Evolutionary conservation across 2,113 vertebrate genomes (phyloP).

Genomic region (Potamarius usumacintae): DNA sequence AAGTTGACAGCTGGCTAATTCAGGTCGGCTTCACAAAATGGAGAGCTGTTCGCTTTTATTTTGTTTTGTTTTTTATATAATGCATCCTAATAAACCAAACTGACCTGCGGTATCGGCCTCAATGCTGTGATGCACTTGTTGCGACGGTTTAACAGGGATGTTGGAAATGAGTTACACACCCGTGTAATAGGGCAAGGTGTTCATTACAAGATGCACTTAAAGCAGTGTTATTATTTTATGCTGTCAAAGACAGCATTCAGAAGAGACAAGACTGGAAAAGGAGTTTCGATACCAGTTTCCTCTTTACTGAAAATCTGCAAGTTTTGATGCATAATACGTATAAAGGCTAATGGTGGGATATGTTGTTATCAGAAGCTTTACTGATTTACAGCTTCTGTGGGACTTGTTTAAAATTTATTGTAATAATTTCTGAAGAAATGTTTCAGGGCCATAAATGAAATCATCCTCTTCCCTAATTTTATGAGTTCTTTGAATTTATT

Average conservation of each 20-base stretch:
- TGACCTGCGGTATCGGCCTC: slow-evolving; percentile 58
- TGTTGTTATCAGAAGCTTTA: slow-evolving; percentile 1
- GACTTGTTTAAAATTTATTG: background rate
- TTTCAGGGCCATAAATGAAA: background rate
- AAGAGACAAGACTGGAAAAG: background rate
- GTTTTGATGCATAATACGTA: background rate
- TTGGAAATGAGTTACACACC: background rate
- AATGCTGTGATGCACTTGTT: slow-evolving; percentile 51
- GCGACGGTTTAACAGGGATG: background rate
- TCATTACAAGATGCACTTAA: background rate
- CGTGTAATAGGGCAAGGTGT: background rate
- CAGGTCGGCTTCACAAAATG: slow-evolving; percentile 52
- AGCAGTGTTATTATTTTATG: slow-evolving; percentile 4
- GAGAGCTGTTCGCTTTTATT: slow-evolving; percentile 57
- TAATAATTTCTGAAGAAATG: background rate
- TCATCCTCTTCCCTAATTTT: background rate
- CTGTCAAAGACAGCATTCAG: background rate
- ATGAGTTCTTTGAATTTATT: background rate
- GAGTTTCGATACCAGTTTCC: background rate
- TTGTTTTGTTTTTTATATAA: slow-evolving; percentile 56
- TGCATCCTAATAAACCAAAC: slow-evolving; percentile 70
- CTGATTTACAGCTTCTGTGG: background rate
- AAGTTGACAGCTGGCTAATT: slow-evolving; percentile 20
- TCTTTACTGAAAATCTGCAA: background rate
- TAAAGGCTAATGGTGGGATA: background rate